Conservation (phyloP, 2,888 invertebrate genomes). For the Acleris sparsana region DNA sequence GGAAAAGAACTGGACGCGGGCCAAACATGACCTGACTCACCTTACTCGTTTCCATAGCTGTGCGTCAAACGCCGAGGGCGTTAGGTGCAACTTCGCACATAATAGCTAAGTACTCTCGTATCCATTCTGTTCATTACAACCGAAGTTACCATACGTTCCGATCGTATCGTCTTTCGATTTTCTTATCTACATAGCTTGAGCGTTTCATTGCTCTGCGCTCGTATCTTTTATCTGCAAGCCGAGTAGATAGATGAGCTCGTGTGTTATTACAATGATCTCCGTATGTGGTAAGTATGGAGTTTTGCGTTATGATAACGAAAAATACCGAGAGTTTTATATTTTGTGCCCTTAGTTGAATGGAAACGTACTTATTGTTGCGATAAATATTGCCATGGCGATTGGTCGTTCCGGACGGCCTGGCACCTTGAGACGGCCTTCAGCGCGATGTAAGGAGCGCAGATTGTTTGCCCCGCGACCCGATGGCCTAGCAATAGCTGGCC, state of each 20-base stretch:
- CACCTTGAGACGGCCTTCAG: conserved; percentile 58
- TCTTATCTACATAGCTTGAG: conserved; percentile 20
- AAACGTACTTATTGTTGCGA: conserved; percentile 41
- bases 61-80: conserved; percentile 26
- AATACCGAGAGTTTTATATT: conserved; percentile 24
- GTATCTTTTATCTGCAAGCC: conserved; percentile 20
- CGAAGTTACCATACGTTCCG: conserved; percentile 24
- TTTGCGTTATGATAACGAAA: conserved; percentile 13
- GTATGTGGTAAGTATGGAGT: background rate
- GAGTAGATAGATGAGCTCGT: conserved; percentile 5
- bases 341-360: conserved; percentile 36
- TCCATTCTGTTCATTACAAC: conserved; percentile 16
- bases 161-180: conserved; percentile 12
- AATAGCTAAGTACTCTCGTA: conserved; percentile 6
- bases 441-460: conserved; percentile 50
- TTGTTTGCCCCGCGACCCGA: conserved; percentile 43
- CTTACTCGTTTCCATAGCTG: conserved; percentile 55
- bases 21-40: conserved; percentile 56
- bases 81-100: background rate
- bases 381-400: conserved; percentile 47
- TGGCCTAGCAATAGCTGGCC: conserved; percentile 38
- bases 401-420: conserved; percentile 55
- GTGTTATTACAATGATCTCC: conserved; percentile 16
- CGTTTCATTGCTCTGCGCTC: conserved; percentile 15
- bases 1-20: conserved; percentile 66